phyloP scores from a whole-genome alignment of 1,140 invertebrate species.

The Thaumetopoea pityocampa region DNA sequence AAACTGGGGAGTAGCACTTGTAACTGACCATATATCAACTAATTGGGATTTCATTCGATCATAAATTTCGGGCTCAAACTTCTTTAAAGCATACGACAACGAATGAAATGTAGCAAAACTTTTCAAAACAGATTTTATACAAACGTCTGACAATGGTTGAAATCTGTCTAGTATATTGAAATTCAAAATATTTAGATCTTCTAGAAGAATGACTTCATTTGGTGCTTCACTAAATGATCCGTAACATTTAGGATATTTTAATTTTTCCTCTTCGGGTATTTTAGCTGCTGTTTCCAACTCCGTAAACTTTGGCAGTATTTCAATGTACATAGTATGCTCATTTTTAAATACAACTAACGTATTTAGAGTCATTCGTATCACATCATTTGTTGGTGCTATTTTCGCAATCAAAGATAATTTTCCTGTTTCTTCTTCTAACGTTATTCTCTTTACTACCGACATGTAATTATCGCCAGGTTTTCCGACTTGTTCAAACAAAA shows the following conservation, averaged over 20 bases:
- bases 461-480: conserved; percentile 27
- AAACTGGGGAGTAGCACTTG: background rate
- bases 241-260: conserved; percentile 58
- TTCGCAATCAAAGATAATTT: conserved; percentile 21
- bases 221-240: conserved; percentile 37
- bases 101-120: conserved; percentile 77
- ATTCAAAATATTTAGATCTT: conserved; percentile 69
- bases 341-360: conserved; percentile 1
- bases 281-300: conserved; percentile 41
- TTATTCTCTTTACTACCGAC: conserved; percentile 25
- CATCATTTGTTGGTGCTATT: conserved; percentile 8
- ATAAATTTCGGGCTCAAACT: conserved; percentile 47
- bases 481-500: conserved; percentile 20
- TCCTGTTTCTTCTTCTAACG: conserved; percentile 16
- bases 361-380: background rate
- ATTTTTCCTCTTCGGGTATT: conserved; percentile 26
- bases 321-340: conserved; percentile 10
- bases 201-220: conserved; percentile 73
- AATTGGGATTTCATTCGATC: conserved; percentile 13
- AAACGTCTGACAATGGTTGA: conserved; percentile 54
- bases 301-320: conserved; percentile 46
- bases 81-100: conserved; percentile 68
- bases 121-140: conserved; percentile 65
- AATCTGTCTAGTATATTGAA: conserved; percentile 69
- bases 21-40: conserved; percentile 13